Percentiles rank a stretch among this genome's conserved stretches.
phyloP scores from a whole-genome alignment of 2,888 invertebrate species.

The Himalopsyche japonica region DNA sequence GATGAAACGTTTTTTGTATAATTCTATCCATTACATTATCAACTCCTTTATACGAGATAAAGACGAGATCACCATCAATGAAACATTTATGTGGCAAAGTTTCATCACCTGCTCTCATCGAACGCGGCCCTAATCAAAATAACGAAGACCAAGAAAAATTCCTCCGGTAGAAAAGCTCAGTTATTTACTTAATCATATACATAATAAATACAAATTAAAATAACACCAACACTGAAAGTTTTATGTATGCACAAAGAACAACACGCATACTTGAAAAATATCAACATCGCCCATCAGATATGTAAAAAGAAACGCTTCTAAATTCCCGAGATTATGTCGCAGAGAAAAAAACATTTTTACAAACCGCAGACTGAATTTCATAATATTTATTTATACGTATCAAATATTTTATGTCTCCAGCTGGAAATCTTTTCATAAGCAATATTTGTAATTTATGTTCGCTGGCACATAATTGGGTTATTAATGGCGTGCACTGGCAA shows the following conservation, averaged over 20 bases:
- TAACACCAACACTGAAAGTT: not conserved
- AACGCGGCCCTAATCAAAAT: not conserved
- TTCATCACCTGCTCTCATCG: not conserved
- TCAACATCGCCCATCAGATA: not conserved
- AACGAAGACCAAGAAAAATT: not conserved
- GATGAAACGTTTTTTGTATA: too few relatives aligned
- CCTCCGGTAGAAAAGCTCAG: not conserved
- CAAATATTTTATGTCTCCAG: not conserved
- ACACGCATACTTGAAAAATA: not conserved
- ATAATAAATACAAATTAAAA: not conserved
- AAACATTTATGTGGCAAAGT: not conserved
- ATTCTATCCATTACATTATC: too few relatives aligned
- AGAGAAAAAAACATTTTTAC: not conserved
- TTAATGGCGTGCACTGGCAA: conserved; percentile 24
- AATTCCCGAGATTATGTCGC: not conserved
- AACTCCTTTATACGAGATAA: too few relatives aligned
- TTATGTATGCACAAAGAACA: not conserved
- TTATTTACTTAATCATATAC: not conserved
- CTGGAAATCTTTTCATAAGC: conserved; percentile 25
- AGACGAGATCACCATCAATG: not conserved
- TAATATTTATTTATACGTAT: not conserved
- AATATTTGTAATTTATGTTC: conserved; percentile 26
- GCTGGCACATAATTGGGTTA: conserved; percentile 32
- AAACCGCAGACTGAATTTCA: not conserved
- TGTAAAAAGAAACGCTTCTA: not conserved